A percentile compares a stretch with the other conserved stretches of the same genome.
Conservation (phyloP, 2,113 vertebrate species). For the Gobius niger region DNA sequence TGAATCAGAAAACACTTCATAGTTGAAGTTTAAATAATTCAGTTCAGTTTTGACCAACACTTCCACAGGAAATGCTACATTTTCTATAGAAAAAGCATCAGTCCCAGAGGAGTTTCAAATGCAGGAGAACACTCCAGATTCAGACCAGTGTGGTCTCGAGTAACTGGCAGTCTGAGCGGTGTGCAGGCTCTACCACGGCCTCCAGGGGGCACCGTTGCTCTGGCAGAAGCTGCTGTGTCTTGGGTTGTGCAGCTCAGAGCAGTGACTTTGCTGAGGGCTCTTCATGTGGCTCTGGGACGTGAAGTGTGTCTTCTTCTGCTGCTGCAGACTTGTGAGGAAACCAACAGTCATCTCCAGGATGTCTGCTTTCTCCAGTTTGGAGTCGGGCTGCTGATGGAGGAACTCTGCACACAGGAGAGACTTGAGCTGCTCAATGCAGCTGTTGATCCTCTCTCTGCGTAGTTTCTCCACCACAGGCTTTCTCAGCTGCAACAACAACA, state of each 20-base stretch:
- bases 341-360: too few relatives aligned
- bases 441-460: slow-evolving; percentile 70
- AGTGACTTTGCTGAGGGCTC: not conserved
- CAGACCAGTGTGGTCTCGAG: slow-evolving; percentile 40
- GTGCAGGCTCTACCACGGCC: slow-evolving; percentile 55
- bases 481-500: slow-evolving; percentile 53
- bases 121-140: not conserved
- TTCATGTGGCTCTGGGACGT: not conserved
- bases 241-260: slow-evolving; percentile 1
- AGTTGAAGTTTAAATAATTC: not conserved
- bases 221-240: slow-evolving; percentile 6
- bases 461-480: slow-evolving; percentile 70
- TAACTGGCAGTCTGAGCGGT: not conserved
- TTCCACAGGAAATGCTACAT: slow-evolving; percentile 24
- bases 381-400: too few relatives aligned
- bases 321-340: not conserved
- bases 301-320: slow-evolving; percentile 3
- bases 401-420: too few relatives aligned
- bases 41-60: not conserved
- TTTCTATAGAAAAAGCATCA: slow-evolving; percentile 12
- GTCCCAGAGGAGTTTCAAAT: not conserved
- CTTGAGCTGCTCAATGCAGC: slow-evolving; percentile 15
- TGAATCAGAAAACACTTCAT: not conserved
- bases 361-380: too few relatives aligned
- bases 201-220: slow-evolving; percentile 51